Percentiles rank a stretch among this genome's conserved stretches.
These are phyloP conservation scores for Panagrolaimus sp. DNA, from an alignment of 1,140 invertebrate genomes.

Conservation along the genomic window DNA sequence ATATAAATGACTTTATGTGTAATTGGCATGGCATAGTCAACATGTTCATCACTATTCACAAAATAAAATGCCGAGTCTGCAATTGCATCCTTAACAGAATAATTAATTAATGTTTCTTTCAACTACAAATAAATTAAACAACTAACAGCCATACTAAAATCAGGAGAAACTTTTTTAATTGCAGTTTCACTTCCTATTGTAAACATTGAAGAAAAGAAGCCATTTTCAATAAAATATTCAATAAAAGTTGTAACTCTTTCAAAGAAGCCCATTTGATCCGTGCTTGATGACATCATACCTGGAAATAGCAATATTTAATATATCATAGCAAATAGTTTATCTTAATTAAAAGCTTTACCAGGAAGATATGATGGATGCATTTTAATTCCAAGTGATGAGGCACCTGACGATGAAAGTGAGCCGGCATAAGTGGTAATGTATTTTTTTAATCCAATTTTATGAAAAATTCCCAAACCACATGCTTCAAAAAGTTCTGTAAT, in stretches of 20 bases:
- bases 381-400: background rate
- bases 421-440: background rate
- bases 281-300: background rate
- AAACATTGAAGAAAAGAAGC: too few species aligned
- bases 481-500: background rate
- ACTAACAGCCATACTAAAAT: too few species aligned
- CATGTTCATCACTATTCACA: background rate
- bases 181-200: too few species aligned
- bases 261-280: background rate
- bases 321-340: background rate
- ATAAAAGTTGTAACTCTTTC: background rate
- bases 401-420: background rate
- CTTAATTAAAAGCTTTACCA: too few species aligned
- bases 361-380: background rate
- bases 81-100: background rate
- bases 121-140: too few species aligned
- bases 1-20: background rate
- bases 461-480: background rate
- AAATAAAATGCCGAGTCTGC: background rate
- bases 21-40: constrained; percentile 1
- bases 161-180: too few species aligned
- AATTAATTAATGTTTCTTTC: too few species aligned
- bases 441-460: background rate
- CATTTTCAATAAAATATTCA: background rate
- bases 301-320: too few species aligned